Evolutionary conservation across 2,888 invertebrate species (phyloP), one percentile per base, ranked within the genome.

Genomic region (Zeuzera pyrina): DNA sequence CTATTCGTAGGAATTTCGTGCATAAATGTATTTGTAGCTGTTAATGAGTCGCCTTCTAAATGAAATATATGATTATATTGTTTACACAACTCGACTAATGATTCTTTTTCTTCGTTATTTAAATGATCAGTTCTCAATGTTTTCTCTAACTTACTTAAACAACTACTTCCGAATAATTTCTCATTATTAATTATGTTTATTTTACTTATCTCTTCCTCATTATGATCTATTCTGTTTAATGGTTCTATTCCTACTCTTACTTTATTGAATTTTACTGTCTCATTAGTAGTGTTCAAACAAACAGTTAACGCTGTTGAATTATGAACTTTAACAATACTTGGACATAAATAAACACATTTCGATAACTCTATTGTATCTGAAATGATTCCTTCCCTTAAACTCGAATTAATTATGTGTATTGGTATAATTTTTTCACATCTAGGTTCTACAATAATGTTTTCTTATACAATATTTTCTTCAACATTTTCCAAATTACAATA

Each of bases 31-130:
- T 12, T 7, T 2, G 2, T 2, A 1, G 1, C 1, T 8, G 26
- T 35, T 15, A 36, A 3, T 26, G 33, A 30, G 14, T 33, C 35
- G 3, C 30, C 35, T 2, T 34, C 34, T 4, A 33, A 3, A 14
- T 30, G 2, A 30, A 30, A 30, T 15, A 30, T 21, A 11, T 16
- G 12, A 19, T 19, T 21, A 13, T 3, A 30, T 2, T 16, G n/a
- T 2, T 19, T 21, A 14, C 30, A 30, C 1, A 30, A 1, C 7
- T 19, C 3, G 1, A 3, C 1, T 11, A 30, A 13, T 1, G 30
- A 30, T 10, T 15, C 8, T 30, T 3, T 30, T 30, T 30, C 30
- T 30, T 15, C 25, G n/a, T n/a, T 15, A 30, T 31, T 31, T 1
- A 33, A n/a, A 5, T 33, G 33, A 15, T 1, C 2, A 1, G n/a